Percentiles rank a stretch among this genome's conserved stretches.
These are phyloP conservation scores for Leuciscus idus DNA, from an alignment of 2,113 vertebrate species.

Conservation along the genomic window DNA sequence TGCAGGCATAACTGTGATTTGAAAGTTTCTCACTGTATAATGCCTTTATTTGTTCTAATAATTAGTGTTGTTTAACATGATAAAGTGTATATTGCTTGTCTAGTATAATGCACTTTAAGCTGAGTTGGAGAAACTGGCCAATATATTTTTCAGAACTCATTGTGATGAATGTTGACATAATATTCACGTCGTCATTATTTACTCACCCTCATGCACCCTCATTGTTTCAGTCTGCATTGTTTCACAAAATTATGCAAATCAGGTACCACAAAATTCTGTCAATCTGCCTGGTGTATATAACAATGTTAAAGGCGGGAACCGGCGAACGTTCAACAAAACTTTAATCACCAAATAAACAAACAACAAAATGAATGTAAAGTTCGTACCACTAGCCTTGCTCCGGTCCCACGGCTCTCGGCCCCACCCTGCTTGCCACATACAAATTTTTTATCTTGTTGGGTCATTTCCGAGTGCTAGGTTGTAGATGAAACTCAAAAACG, in stretches of 20 bases:
- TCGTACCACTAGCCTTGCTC: too few relatives aligned
- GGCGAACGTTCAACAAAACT: too few relatives aligned
- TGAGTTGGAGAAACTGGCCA: background rate
- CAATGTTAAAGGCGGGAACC: too few relatives aligned
- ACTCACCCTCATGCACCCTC: background rate
- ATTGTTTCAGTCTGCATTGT: background rate
- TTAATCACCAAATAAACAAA: too few relatives aligned
- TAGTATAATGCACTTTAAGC: background rate
- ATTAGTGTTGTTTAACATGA: background rate
- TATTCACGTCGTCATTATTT: background rate
- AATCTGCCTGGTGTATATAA: background rate
- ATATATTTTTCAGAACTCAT: background rate
- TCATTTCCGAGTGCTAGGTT: background rate
- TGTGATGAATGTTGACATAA: background rate
- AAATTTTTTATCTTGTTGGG: background rate
- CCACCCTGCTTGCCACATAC: too few relatives aligned
- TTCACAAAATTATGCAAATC: constrained; percentile 11
- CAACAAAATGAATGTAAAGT: too few relatives aligned
- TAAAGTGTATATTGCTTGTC: background rate
- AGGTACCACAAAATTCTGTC: background rate
- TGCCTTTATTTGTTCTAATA: background rate
- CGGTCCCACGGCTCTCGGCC: too few relatives aligned
- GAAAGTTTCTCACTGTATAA: background rate
- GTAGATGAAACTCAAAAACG: background rate
- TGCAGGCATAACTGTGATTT: background rate